Base-by-base conservation (phyloP, 2,888 invertebrate species). In the Parapristionchus giblindavisi region DNA sequence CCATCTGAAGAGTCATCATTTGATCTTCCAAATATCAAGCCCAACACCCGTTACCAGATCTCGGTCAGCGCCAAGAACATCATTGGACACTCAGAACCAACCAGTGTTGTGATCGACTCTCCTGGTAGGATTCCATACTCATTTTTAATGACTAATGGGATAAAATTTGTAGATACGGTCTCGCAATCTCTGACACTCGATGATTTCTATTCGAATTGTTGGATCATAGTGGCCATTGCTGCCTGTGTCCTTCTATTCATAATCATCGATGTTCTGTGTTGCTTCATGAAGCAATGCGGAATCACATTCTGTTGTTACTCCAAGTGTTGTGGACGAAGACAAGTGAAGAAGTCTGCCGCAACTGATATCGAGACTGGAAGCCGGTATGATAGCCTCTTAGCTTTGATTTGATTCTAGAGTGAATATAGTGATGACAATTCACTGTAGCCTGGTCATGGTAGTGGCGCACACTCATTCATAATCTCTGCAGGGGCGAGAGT, bases 21-120 rank as follows among this genome's bases (percentile, higher is more conserved):
- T 48, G 78, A 80, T 36, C 38, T 81, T 14, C 77, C 77, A 14
- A 66, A 91, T 24, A 91, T 96, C 29, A 90, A 90, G 73, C 92
- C 94, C 0, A 93, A 94, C 88, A 93, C 94, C 5, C 92, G 92
- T 81, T 96, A 96, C 90, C 92, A 92, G 87, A 92, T 94, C 86
- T 93, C 94, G 87, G 90, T 96, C 76, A 91, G 92, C 82, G 96
- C 95, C 60, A 93, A 93, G 89, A 96, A 96, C 89, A 90, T 92
- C 34, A 93, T 95, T 79, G 96, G 95, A 76, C 92, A 91, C 89
- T 94, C 95, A 85, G 90, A 92, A 77, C 92, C 94, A 1, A 93
- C 93, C 56, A 91, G 92, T 87, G 91, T 94, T 83, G 92, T 92
- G 88, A 91, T 95, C 72, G 77, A 79, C 38, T 83, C 84, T 11